A percentile compares a stretch with the other conserved stretches of the same genome.
These are phyloP conservation scores for Cheilinus undulatus DNA, from an alignment of 2,113 vertebrate genomes.

Conservation along the genomic window DNA sequence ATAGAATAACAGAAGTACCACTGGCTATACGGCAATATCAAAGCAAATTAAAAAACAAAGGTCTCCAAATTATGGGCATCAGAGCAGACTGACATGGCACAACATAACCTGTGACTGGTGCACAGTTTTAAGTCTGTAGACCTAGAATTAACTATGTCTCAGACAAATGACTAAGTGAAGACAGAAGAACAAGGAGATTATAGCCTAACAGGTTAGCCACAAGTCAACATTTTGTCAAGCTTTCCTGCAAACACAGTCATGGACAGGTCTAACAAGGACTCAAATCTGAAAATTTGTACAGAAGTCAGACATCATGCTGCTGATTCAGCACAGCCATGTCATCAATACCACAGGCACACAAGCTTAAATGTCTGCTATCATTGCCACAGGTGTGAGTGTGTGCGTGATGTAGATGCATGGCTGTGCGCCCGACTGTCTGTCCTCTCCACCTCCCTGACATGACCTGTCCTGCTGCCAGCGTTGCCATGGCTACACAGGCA, in stretches of 20 bases:
- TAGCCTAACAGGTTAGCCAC: constrained; percentile 1
- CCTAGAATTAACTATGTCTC: neutral
- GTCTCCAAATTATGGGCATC: too few relatives aligned
- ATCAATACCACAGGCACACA: constrained; percentile 31
- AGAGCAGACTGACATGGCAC: neutral
- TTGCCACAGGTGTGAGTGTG: constrained; percentile 21
- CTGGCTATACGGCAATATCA: neutral
- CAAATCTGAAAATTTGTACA: constrained; percentile 10
- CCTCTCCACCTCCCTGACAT: constrained; percentile 30
- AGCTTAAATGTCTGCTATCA: constrained; percentile 36
- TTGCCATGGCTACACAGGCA: constrained; percentile 62
- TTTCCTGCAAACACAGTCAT: constrained; percentile 42
- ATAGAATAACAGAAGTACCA: neutral
- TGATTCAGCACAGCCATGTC: constrained; percentile 43
- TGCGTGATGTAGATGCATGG: constrained; percentile 20
- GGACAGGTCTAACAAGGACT: neutral
- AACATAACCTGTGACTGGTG: neutral
- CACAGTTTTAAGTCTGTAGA: neutral
- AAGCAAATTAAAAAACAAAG: too few relatives aligned
- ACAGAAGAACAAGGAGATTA: neutral
- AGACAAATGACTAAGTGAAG: neutral
- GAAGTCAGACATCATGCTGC: constrained; percentile 31
- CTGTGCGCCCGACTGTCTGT: neutral
- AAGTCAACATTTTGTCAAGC: constrained; percentile 35
- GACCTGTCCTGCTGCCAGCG: constrained; percentile 57